Percentiles rank a stretch among this genome's conserved stretches.
Evolutionary conservation across 1,140 invertebrate genomes (phyloP).

Genomic region (Meteorus sp.): DNA sequence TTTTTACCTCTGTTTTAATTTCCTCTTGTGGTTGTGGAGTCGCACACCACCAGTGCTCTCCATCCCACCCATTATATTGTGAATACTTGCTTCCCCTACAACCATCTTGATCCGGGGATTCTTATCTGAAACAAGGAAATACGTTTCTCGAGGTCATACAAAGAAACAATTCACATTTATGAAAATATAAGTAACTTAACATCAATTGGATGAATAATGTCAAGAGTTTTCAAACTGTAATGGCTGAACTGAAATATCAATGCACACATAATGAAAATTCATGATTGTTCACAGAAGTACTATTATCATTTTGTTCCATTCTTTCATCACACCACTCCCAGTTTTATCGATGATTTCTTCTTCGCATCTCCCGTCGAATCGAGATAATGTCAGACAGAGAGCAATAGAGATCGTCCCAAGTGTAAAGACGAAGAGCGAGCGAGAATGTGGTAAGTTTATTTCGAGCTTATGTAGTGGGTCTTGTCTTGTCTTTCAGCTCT

Average conservation of each 20-base stretch:
- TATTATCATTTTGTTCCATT: background rate
- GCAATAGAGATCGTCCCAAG: constrained; percentile 24
- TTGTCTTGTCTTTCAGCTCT: constrained; percentile 28
- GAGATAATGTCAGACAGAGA: constrained; percentile 13
- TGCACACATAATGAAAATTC: no score
- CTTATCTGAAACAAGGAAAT: constrained; percentile 34
- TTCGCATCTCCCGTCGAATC: constrained; percentile 1
- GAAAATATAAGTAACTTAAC: background rate
- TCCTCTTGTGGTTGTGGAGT: constrained; percentile 78
- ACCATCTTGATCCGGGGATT: constrained; percentile 65
- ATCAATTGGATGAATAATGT: background rate
- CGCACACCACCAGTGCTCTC: constrained; percentile 79
- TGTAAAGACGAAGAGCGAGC: constrained; percentile 33
- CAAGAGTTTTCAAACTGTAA: no score
- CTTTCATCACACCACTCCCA: no score
- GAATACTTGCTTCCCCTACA: constrained; percentile 71
- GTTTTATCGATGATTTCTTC: background rate
- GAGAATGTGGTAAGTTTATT: constrained; percentile 48
- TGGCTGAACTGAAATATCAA: no score
- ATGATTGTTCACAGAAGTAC: background rate
- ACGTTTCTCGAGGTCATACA: background rate
- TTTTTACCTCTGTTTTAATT: constrained; percentile 74
- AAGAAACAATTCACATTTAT: background rate
- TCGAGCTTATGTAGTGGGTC: constrained; percentile 37
- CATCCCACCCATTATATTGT: constrained; percentile 84